Evolutionary conservation across 2,888 invertebrate species (phyloP), one percentile per base, ranked within the genome.

Genomic region (Callosobruchus maculatus): DNA sequence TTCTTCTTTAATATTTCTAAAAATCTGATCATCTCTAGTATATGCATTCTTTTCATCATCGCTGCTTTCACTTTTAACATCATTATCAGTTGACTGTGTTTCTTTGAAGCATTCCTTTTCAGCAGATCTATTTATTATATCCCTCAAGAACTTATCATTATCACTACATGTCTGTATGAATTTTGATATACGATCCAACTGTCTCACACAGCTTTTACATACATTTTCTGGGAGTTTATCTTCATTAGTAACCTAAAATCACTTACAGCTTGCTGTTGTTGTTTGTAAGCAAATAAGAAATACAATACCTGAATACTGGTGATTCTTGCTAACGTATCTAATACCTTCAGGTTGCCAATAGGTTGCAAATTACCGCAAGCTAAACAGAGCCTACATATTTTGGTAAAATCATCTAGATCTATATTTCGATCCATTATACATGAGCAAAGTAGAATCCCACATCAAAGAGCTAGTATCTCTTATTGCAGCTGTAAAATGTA

Each of bases 161-260:
- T 67, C 71, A 72, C 75, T 75, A 72, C 79, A 79, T 30, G 74
- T 76, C 70, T 73, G 67, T 20, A 79, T 73, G 49, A 79, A 79
- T 22, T 21, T 70, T 20, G 71, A 72, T 67, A 78, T 75, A 18
- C 71, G 72, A 49, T 78, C 74, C 2, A 79, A 74, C 30, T 77
- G 77, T 70, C 74, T 74, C 18, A 75, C 69, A 71, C 79, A 79
- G 20, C 70, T 74, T 21, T 73, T 74, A 70, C 79, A 79, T 67
- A 78, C 72, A 73, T 78, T 79, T 74, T 78, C 72, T 31, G 79
- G 79, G 67, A 79, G 66, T 70, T 76, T 77, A 68, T 78, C 79
- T 22, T 77, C 75, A 21, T 76, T 74, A 73, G 74, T 74, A 13
- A 78, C 69, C 79, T 79, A 49, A 30, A 77, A 76, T 22, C 5